Evolutionary conservation across 30 jellyfish, hydroid and myxozoan genomes (phyloP).

Genomic region (Pelagia noctiluca): DNA sequence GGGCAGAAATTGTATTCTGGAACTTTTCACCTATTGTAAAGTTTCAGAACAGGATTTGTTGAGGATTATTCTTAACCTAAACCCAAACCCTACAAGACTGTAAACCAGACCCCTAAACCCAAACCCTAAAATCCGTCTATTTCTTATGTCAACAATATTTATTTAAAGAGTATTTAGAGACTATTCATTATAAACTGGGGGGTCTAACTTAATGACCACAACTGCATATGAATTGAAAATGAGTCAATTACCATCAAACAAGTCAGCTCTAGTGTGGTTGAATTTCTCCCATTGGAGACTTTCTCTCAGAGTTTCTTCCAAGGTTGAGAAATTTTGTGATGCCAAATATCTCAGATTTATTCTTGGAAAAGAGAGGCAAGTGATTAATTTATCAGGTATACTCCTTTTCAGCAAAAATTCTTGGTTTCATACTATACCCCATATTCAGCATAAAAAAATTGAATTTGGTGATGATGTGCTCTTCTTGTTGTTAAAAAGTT

Average conservation of each 20-base stretch:
- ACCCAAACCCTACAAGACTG: neutral
- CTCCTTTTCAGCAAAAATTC: neutral
- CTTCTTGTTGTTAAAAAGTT: neutral
- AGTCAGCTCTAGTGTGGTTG: slow-evolving; percentile 14
- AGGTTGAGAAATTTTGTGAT: slow-evolving; percentile 18
- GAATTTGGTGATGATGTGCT: neutral
- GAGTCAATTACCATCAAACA: slow-evolving; percentile 8
- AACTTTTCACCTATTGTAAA: no score
- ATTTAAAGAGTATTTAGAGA: neutral
- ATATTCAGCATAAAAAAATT: neutral
- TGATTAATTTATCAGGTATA: neutral
- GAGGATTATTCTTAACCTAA: no score
- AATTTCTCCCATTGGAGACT: slow-evolving; percentile 36
- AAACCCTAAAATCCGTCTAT: neutral
- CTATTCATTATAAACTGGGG: neutral
- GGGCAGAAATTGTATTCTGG: no score
- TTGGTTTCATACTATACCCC: neutral
- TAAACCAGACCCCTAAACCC: neutral
- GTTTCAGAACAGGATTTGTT: no score
- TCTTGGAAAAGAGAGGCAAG: neutral
- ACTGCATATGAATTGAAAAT: neutral
- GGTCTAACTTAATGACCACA: neutral
- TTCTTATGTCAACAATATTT: neutral
- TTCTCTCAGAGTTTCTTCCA: slow-evolving; percentile 1
- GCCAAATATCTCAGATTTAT: slow-evolving; percentile 24